Base-by-base conservation (phyloP, 2,113 vertebrate genomes). In the Hippocampus abdominalis region DNA sequence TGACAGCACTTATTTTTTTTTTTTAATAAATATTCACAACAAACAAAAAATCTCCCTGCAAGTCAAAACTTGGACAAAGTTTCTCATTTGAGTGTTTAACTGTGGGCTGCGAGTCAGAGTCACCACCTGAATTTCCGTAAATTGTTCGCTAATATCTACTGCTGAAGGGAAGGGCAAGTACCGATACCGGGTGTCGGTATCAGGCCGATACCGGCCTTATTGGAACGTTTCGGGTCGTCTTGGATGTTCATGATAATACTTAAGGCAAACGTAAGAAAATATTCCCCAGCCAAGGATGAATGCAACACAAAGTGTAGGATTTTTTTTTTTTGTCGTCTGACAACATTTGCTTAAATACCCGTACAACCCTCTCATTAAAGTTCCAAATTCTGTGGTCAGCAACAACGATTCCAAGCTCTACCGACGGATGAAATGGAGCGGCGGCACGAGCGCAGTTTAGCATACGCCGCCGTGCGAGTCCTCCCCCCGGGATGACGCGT, bases 401-500 rank as follows among this genome's bases (percentile, higher is more conserved):
- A 25, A 49, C 15, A 0, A n/a, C 7, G 46, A 61, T 20, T 67
- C 23, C 23, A 75, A 25, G 23, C 69, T 44, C 25, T n/a, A 64
- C 60, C 23, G 15, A 63, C 25, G 40, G 25, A 73, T 49, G 5
- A 59, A 66, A 63, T 46, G 7, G 5, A 46, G 36, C 59, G 54
- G 59, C 59, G 61, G 56, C 4, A 18, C 5, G 69, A 48, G 36
- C 7, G 15, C 39, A 59, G 46, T 63, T 23, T 25, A 39, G 46
- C 67, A 63, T 3, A 5, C 25, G 32, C 56, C 71, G 32, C 21
- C 23, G 23, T 36, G 32, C 32, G 32, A 4, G 32, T 36, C 32
- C 32, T 65, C 49, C 61, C 66, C 40, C 29, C 23, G 42, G n/a
- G 23, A 23, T 27, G n/a, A 64, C 48, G 9, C 18, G 62, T 89